phyloP scores from a whole-genome alignment of 35 echinoderm and acorn worm genomes.

The Apostichopus japonicus region DNA sequence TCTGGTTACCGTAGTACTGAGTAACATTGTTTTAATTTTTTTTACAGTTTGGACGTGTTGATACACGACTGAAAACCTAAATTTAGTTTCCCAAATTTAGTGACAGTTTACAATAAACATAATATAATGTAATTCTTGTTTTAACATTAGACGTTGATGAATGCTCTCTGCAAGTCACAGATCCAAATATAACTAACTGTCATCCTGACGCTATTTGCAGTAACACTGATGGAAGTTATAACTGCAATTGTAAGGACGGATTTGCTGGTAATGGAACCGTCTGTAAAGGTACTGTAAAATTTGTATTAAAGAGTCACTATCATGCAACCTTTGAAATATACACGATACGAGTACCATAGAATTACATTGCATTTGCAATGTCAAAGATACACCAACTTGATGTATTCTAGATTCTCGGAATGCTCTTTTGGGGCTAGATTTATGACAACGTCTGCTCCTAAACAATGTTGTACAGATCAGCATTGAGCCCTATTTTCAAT shows the following conservation, averaged over 20 bases:
- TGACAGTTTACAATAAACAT: too few relatives aligned
- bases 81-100: neutral
- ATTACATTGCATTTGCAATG: too few relatives aligned
- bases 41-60: too few relatives aligned
- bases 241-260: slow-evolving; percentile 24
- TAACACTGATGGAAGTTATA: slow-evolving; percentile 28
- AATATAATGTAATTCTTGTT: neutral
- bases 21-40: neutral
- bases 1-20: neutral
- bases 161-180: neutral
- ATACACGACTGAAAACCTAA: too few relatives aligned
- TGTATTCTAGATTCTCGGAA: too few relatives aligned
- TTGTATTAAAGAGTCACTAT: too few relatives aligned
- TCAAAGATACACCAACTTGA: too few relatives aligned
- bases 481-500: neutral
- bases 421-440: too few relatives aligned
- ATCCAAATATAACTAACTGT: slow-evolving; percentile 8
- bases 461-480: too few relatives aligned
- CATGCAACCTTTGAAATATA: too few relatives aligned
- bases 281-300: slow-evolving; percentile 29
- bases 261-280: neutral
- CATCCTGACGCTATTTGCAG: slow-evolving; percentile 15
- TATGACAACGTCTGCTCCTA: too few relatives aligned
- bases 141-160: slow-evolving; percentile 34
- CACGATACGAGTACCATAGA: too few relatives aligned